Base-by-base conservation (phyloP, 2,888 invertebrate species). In the Arge pagana region DNA sequence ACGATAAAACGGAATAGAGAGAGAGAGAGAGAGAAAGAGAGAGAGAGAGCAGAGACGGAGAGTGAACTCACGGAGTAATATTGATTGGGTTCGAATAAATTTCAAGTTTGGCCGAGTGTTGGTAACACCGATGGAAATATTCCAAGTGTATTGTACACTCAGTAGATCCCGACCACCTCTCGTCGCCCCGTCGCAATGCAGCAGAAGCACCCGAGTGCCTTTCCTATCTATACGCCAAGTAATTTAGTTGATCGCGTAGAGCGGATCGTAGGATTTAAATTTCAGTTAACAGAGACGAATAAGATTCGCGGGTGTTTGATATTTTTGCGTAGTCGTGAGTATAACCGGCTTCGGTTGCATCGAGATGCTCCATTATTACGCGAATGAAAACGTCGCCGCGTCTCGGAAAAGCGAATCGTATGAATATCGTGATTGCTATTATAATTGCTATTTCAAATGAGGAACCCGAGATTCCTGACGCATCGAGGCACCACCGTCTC, bases 401-500 rank as follows among this genome's bases (percentile, higher is more conserved):
- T n/a, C n/a, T n/a, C n/a, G n/a, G n/a, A n/a, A n/a, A n/a, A n/a
- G n/a, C n/a, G n/a, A n/a, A n/a, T n/a, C n/a, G n/a, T 59, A 62
- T 64, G 63, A 66, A 70, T 68, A 66, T 66, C 65, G 65, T 66
- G 70, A 70, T 71, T 70, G 69, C 66, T 65, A 64, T 66, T 66
- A 72, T 66, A 65, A 68, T 72, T 62, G 69, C 65, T 63, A 67
- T 70, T 67, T 62, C 62, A 26, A 2, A 26, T 26, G 28, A 26
- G 28, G 8, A 26, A 26, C n/a, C 8, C 28, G n/a, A n/a, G 3
- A 10, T 26, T 26, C 28, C 28, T 26, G 8, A n/a, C 8, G 28
- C 8, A 26, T n/a, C 28, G n/a, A 26, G 28, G 3, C 3, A 3
- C 8, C 28, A n/a, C n/a, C n/a, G 28, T 8, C n/a, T n/a, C n/a